These are phyloP conservation scores for Bergia puertoricense DNA, from an alignment of 92 coral and sea anemone genomes.

Conservation along the genomic window DNA sequence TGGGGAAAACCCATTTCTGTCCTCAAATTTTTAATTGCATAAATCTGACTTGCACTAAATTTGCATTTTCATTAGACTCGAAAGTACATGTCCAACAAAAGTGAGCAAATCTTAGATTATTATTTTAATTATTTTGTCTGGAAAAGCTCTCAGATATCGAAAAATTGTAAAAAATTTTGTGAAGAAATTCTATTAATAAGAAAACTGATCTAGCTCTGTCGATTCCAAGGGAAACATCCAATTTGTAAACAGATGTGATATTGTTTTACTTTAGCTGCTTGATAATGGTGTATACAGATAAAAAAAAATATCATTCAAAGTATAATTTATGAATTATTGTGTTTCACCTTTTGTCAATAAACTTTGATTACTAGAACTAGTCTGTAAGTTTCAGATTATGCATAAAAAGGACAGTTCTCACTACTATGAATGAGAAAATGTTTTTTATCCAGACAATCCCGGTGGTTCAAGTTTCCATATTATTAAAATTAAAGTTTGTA, in stretches of 20 bases:
- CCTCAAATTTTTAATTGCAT: neutral
- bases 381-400: neutral
- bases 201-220: neutral
- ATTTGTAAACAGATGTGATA: constrained; percentile 23
- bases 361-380: neutral
- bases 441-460: neutral
- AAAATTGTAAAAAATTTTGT: too few species aligned
- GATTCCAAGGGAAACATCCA: constrained; percentile 8
- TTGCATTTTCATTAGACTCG: constrained; percentile 19
- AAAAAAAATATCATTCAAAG: neutral
- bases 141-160: neutral
- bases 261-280: neutral
- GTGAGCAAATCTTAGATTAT: neutral
- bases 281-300: constrained; percentile 14
- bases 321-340: neutral
- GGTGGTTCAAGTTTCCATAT: too few species aligned
- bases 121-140: neutral
- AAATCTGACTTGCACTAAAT: neutral
- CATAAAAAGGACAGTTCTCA: neutral
- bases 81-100: constrained; percentile 9
- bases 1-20: constrained; percentile 29
- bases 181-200: neutral
- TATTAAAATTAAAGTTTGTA: too few species aligned
- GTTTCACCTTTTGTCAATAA: neutral
- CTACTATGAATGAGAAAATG: neutral